Conservation (phyloP, 2,888 invertebrate genomes). For the Aspidiotus rigidus region DNA sequence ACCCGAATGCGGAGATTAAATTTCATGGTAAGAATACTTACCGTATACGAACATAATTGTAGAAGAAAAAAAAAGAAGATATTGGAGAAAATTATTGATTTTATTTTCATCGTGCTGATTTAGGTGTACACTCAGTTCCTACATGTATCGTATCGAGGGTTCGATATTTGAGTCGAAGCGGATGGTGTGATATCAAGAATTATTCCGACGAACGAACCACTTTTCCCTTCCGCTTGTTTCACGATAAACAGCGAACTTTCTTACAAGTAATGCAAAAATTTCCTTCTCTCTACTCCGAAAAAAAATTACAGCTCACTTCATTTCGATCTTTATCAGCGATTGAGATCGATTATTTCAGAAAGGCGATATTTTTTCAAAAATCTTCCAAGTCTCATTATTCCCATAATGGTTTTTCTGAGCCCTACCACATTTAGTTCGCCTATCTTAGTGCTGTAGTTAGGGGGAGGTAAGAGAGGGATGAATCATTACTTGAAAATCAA, state of each 20-base stretch:
- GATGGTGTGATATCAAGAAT: conserved; percentile 71
- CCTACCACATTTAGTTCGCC: too few species aligned
- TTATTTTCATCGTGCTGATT: not conserved
- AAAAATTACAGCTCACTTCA: not conserved
- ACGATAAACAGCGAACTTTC: conserved; percentile 72
- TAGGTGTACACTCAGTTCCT: conserved; percentile 44
- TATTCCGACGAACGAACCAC: conserved; percentile 43
- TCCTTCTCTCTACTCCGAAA: too few species aligned
- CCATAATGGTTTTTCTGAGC: too few species aligned
- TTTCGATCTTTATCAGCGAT: not conserved
- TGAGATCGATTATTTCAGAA: too few species aligned
- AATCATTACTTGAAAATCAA: too few species aligned
- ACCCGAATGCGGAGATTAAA: conserved; percentile 76
- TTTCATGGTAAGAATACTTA: conserved; percentile 60
- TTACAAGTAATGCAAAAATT: conserved; percentile 52
- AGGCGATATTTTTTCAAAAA: too few species aligned
- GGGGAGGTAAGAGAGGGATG: too few species aligned
- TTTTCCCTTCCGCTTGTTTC: conserved; percentile 53
- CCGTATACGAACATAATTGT: too few species aligned
- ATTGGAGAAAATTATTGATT: not conserved
- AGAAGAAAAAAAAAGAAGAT: not conserved
- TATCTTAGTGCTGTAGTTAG: too few species aligned
- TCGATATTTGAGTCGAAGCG: conserved; percentile 66
- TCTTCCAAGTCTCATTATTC: too few species aligned
- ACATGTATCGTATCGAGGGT: conserved; percentile 79